Conservation (phyloP, 2,888 invertebrate genomes). For the Machimus atricapillus region DNA sequence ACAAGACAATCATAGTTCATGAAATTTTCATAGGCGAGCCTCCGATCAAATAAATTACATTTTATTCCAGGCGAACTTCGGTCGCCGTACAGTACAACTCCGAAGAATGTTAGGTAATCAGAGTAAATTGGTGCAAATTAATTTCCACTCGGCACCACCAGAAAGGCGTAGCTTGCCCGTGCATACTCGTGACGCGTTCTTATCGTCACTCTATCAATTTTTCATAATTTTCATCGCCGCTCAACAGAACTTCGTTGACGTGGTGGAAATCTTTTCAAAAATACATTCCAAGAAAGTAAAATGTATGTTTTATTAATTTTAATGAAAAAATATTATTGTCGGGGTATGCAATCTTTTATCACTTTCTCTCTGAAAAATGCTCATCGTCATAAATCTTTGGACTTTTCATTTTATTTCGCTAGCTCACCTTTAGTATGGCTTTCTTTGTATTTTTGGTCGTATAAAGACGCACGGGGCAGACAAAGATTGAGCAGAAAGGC, state of each 20-base stretch:
- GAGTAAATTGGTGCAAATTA: not conserved
- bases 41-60: not conserved
- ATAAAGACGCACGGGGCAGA: not conserved
- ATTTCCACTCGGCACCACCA: not conserved
- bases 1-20: not conserved
- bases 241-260: not conserved
- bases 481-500: not conserved
- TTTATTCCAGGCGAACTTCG: not conserved
- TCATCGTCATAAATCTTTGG: not conserved
- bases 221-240: not conserved
- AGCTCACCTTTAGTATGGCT: not conserved
- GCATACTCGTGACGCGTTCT: not conserved
- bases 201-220: not conserved
- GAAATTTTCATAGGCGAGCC: not conserved
- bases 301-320: not conserved
- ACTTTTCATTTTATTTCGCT: not conserved
- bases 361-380: not conserved
- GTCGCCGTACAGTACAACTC: not conserved
- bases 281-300: not conserved
- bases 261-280: not conserved
- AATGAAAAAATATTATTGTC: not conserved
- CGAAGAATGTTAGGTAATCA: not conserved
- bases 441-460: not conserved
- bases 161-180: not conserved
- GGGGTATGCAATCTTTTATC: not conserved